These are phyloP conservation scores for Macrotrachela quadricornifera DNA, from an alignment of 1,140 invertebrate species.

Conservation along the genomic window DNA sequence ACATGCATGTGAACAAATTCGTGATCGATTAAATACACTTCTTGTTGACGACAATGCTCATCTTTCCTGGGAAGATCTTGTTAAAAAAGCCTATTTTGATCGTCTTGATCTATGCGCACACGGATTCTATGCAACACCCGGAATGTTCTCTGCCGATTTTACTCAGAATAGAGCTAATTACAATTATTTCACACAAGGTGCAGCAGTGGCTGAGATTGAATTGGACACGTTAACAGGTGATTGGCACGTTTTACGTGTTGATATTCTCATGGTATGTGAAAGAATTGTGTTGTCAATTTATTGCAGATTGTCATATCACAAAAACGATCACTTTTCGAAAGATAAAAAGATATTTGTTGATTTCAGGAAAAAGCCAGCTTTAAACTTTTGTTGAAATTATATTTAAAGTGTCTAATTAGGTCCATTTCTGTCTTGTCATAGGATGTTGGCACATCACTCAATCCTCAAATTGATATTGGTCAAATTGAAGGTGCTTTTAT, in stretches of 20 bases:
- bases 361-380: no score
- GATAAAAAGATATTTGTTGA: no score
- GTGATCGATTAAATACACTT: slow-evolving; percentile 3
- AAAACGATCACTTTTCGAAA: no score
- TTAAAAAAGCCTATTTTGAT: not conserved
- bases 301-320: no score
- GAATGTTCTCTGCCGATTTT: no score
- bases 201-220: slow-evolving; percentile 31
- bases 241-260: slow-evolving; percentile 45
- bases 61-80: slow-evolving; percentile 6
- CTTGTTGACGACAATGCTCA: not conserved
- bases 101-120: not conserved
- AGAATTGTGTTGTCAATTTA: no score
- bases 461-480: slow-evolving; percentile 82
- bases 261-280: slow-evolving; percentile 95
- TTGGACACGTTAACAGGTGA: slow-evolving; percentile 35
- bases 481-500: slow-evolving; percentile 81
- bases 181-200: slow-evolving; percentile 13
- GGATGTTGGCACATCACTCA: slow-evolving; percentile 71
- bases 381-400: no score
- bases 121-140: not conserved
- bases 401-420: no score
- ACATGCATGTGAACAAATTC: slow-evolving; percentile 4
- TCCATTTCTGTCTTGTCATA: no score
- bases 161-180: no score